These are phyloP conservation scores for Drosophila trapezifrons DNA, from an alignment of 1,140 invertebrate genomes.

Conservation along the genomic window DNA sequence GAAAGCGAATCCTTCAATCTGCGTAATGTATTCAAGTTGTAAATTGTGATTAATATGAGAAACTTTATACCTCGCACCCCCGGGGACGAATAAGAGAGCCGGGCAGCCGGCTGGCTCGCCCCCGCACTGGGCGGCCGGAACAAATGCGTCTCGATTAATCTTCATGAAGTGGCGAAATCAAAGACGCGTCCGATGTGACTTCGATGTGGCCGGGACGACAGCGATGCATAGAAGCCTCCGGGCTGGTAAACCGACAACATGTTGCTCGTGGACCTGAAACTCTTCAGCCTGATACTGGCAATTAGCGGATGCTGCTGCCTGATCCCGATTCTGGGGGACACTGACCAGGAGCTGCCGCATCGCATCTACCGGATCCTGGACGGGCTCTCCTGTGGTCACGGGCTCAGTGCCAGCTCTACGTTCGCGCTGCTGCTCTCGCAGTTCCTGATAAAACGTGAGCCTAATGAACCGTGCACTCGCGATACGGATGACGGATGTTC, in stretches of 20 bases:
- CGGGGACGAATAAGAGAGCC: constrained; percentile 30
- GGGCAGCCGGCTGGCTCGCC: constrained; percentile 26
- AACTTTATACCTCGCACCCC: constrained; percentile 66
- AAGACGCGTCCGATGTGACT: constrained; percentile 68
- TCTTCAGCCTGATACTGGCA: constrained; percentile 35
- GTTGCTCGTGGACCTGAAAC: constrained; percentile 56
- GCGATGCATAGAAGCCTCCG: constrained; percentile 42
- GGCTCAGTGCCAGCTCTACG: constrained; percentile 58
- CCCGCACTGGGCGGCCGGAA: constrained; percentile 32
- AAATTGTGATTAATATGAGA: constrained; percentile 78
- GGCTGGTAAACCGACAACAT: constrained; percentile 53
- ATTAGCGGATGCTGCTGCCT: constrained; percentile 23
- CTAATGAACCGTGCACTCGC: constrained; percentile 54
- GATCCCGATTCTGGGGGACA: constrained; percentile 7
- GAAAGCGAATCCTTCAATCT: constrained; percentile 52
- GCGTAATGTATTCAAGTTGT: constrained; percentile 68
- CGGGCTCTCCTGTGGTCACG: constrained; percentile 41
- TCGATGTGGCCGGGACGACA: constrained; percentile 33
- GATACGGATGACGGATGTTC: constrained; percentile 51
- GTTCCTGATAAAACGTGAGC: constrained; percentile 78
- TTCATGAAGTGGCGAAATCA: constrained; percentile 76
- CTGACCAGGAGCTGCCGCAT: constrained; percentile 46
- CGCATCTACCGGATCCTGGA: constrained; percentile 59
- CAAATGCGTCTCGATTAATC: constrained; percentile 73
- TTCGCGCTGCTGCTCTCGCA: constrained; percentile 64